Evolutionary conservation across 2,888 invertebrate genomes (phyloP), one percentile per base, ranked within the genome.

Genomic region (Lacanobia oleracea): DNA sequence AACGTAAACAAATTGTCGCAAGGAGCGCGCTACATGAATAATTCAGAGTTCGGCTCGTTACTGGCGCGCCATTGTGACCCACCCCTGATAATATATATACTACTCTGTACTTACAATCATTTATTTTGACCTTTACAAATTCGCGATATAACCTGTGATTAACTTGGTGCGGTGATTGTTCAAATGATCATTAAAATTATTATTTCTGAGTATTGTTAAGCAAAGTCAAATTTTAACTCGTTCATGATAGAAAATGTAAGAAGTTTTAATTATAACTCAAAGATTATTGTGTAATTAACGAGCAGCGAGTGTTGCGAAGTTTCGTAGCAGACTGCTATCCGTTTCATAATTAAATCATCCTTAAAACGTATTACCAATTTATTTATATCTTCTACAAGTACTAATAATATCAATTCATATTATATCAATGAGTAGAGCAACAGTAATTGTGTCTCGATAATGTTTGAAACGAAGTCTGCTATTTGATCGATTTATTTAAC

Each of bases 41-140:
- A 81, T 86, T 66, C 79, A 80, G 2, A 33, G 45, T 53, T 70
- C n/a, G 16, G 45, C 61, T 77, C 71, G 81, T 72, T 50, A 65
- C 71, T 5, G 57, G 1, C 63, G 53, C 14, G n/a, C 37, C 61
- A 6, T 33, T 62, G 63, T 43, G 48, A 40, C 21, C 67, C 63
- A 12, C 51, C 67, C 65, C 50, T 33, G 61, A 48, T 61, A n/a
- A 23, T 76, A 43, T n/a, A 43, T n/a, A 37, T 73, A 50, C 57
- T 67, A 54, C 73, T 73, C 54, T 56, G 21, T 45, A 77, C 81
- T 71, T 67, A 40, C 12, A 62, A 72, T 72, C 53, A 71, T 73
- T 67, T 60, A 75, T 75, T 63, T 60, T 9, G 53, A 71, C 5
- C 57, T 61, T 64, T 33, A 5, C 14, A 23, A 48, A 21, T 68